These are phyloP conservation scores for Pararge aegeria DNA, from an alignment of 1,140 invertebrate genomes.

Conservation along the genomic window DNA sequence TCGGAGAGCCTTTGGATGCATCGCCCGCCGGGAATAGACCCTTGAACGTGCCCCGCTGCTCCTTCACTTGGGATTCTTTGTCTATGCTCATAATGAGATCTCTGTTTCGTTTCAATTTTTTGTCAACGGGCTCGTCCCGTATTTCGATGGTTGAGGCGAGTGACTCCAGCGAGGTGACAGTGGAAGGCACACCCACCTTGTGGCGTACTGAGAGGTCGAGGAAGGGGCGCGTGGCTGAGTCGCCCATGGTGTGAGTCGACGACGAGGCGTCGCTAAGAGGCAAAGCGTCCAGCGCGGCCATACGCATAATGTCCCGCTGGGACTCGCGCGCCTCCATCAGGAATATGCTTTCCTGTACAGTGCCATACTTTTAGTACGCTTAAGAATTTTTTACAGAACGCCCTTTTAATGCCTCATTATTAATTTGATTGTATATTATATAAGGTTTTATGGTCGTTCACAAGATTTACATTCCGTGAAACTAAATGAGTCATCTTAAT, in stretches of 20 bases:
- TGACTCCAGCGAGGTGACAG: conserved; percentile 66
- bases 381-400: no score
- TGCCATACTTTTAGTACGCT: not conserved
- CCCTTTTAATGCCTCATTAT: no score
- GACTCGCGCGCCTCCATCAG: conserved; percentile 88
- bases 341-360: conserved; percentile 86
- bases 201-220: conserved; percentile 47
- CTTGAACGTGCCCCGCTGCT: conserved; percentile 47
- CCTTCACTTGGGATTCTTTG: conserved; percentile 66
- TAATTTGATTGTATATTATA: no score
- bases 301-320: conserved; percentile 81
- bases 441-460: no score
- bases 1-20: conserved; percentile 42
- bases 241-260: conserved; percentile 14
- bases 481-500: no score
- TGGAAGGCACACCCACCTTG: conserved; percentile 44
- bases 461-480: no score
- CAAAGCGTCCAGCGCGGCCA: conserved; percentile 47
- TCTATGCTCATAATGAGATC: conserved; percentile 47
- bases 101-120: conserved; percentile 53
- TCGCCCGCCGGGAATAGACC: conserved; percentile 54
- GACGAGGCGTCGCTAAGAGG: conserved; percentile 25
- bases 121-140: conserved; percentile 42
- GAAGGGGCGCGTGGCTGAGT: conserved; percentile 20
- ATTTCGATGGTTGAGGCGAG: conserved; percentile 63